Evolutionary conservation across 35 echinoderm and acorn worm species (phyloP), one percentile per base, ranked within the genome.

Genomic region (Ptychodera flava): DNA sequence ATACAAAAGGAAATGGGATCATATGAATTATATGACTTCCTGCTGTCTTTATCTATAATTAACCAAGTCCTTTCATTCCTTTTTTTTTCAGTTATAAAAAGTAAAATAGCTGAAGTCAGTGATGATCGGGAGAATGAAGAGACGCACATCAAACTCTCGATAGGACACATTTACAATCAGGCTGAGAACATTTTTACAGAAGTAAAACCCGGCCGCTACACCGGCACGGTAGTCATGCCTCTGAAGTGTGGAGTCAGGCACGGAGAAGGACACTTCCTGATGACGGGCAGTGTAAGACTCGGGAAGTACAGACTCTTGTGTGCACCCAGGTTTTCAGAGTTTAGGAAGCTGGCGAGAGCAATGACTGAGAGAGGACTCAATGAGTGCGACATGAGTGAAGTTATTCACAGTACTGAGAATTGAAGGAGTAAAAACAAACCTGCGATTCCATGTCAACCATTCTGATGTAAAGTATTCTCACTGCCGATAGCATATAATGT

Each of bases 251-350:
- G 85, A 15, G 92, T 87, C 0, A n/a, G 38, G 52, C 86, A 90
- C 33, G 78, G 84, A 32, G 89, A 89, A 22, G 92, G 92, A 52
- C 92, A 94, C 38, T 94, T 91, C 77, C 53, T 94, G 31, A 94
- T 94, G 85, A 91, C 89, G 1, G 92, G 92, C 16, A 86, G 82
- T 33, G 83, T 90, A 16, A 81, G 87, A 33, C 76, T 94, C n/a
- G 92, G 92, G 1, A 77, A 86, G 64, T 81, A 88, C 6, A 78
- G 86, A 28, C 37, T 94, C 0, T 78, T 85, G 16, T 94, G 92
- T 37, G 77, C 89, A 0, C 89, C 92, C 15, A n/a, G 89, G 36
- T 85, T 85, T 76, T 84, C 92, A 16, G 84, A 88, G 64, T 89
- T 88, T 31, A 90, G 82, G 76, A 86, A 81, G 16, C 79, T 94